phyloP scores from a whole-genome alignment of 2,797 vertebrate genomes.

The Diglossa cyanea region DNA sequence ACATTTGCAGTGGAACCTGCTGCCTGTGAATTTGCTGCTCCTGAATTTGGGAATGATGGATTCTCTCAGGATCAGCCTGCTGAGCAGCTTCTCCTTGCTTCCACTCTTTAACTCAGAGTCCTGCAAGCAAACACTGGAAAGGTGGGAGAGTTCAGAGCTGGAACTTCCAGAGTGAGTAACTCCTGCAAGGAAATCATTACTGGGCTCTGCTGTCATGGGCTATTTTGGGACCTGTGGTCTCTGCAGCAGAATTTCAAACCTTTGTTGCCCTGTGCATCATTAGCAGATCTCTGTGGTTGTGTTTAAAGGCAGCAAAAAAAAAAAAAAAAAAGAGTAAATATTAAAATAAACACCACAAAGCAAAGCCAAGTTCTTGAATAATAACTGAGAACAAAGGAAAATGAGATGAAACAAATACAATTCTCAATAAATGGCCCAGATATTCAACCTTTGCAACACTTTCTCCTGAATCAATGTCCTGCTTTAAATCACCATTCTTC shows the following conservation, averaged over 20 bases:
- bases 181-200: not conserved
- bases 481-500: not conserved
- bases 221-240: not conserved
- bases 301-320: not conserved
- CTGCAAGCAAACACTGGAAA: not conserved
- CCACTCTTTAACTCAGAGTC: not conserved
- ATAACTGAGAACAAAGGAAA: not conserved
- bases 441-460: not conserved
- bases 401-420: not conserved
- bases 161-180: not conserved
- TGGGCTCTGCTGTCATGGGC: not conserved
- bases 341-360: not conserved
- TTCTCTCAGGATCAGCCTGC: not conserved
- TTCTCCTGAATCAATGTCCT: not conserved
- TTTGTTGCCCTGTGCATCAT: not conserved
- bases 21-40: not conserved
- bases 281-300: not conserved
- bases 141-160: not conserved
- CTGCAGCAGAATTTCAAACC: slow-evolving; percentile 9
- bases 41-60: not conserved
- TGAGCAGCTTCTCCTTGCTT: not conserved
- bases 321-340: not conserved
- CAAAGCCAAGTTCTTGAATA: not conserved
- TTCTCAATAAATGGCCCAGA: not conserved
- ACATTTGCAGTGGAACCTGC: not conserved